Percentiles rank a stretch among this genome's conserved stretches.
Evolutionary conservation across 2,888 invertebrate genomes (phyloP).

Genomic region (Ariolimax columbianus): DNA sequence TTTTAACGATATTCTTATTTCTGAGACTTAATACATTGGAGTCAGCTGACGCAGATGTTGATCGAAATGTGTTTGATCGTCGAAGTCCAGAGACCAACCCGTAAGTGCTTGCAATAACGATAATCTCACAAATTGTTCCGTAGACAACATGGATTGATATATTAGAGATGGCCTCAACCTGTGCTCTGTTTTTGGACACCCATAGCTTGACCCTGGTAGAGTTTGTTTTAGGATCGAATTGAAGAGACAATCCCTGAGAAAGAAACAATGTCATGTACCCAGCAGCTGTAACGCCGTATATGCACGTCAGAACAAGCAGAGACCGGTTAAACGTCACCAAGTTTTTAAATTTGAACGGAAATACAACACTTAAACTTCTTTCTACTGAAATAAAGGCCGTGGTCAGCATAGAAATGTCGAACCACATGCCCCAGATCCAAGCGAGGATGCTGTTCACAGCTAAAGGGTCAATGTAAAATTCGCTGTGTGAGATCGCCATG

Average conservation of each 20-base stretch:
- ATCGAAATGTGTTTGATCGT: not conserved
- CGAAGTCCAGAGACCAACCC: constrained; percentile 24
- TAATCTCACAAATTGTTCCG: constrained; percentile 15
- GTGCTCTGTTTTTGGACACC: not conserved
- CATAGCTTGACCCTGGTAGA: constrained; percentile 1
- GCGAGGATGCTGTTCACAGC: not conserved
- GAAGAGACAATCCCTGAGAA: not conserved
- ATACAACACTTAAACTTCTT: constrained; percentile 19
- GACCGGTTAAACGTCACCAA: constrained; percentile 12
- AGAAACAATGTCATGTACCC: not conserved
- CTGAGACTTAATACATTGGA: not conserved
- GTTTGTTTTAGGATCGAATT: not conserved
- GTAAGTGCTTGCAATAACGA: constrained; percentile 9
- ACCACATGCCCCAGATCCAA: constrained; percentile 21
- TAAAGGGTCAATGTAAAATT: constrained; percentile 10
- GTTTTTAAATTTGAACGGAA: constrained; percentile 27
- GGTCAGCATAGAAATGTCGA: constrained; percentile 27
- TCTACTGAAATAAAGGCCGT: constrained; percentile 33
- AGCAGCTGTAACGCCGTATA: not conserved
- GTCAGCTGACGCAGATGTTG: not conserved
- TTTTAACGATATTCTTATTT: constrained; percentile 35
- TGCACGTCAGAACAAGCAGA: not conserved
- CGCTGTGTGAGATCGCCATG: not conserved
- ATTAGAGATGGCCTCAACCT: not conserved
- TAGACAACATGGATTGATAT: constrained; percentile 2